These are phyloP conservation scores for Sphaerophoria taeniata DNA, from an alignment of 2,888 invertebrate species.

Conservation along the genomic window DNA sequence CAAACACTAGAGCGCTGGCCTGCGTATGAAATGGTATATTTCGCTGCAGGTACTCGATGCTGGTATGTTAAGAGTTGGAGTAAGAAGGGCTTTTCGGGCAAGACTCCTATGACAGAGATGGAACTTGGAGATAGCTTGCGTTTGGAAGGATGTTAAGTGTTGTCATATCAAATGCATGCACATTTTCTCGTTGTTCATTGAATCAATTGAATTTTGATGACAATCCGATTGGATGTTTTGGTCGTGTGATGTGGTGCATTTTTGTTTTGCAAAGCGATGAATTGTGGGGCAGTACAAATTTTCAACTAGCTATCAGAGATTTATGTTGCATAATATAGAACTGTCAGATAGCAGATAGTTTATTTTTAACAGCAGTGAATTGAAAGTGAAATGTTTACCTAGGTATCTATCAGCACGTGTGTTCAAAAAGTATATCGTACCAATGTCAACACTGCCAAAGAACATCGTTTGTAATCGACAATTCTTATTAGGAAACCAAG, in stretches of 20 bases:
- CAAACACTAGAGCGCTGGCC: neutral
- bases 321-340: constrained; percentile 11
- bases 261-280: neutral
- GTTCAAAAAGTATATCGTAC: too few relatives aligned
- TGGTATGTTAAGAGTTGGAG: neutral
- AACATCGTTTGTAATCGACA: too few relatives aligned
- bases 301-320: constrained; percentile 2
- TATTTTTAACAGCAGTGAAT: too few relatives aligned
- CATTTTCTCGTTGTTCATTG: constrained; percentile 16
- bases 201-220: constrained; percentile 55
- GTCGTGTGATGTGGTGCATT: constrained; percentile 44
- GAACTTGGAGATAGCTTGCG: constrained; percentile 38
- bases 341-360: too few relatives aligned
- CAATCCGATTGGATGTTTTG: too few relatives aligned
- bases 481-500: too few relatives aligned
- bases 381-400: too few relatives aligned
- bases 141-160: constrained; percentile 22
- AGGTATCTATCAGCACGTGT: too few relatives aligned
- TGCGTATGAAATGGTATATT: neutral
- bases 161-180: constrained; percentile 30
- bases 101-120: constrained; percentile 64
- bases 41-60: too few relatives aligned
- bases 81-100: constrained; percentile 21
- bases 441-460: too few relatives aligned
- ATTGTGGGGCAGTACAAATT: constrained; percentile 17